Conservation (phyloP, 2,113 vertebrate species). For the Damaliscus lunatus region DNA sequence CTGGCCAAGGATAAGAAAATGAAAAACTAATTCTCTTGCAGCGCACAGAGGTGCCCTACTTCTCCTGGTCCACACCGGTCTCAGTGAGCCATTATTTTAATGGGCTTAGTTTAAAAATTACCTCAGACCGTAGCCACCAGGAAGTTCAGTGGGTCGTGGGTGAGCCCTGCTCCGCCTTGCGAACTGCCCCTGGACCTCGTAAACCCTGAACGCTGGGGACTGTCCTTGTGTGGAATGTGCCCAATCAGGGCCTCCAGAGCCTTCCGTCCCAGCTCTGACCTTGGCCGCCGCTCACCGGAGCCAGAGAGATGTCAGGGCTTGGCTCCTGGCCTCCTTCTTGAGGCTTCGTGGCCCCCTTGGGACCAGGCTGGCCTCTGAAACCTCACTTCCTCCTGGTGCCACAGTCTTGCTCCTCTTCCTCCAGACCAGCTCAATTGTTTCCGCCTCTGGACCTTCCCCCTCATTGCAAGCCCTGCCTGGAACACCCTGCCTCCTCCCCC, state of each 20-base stretch:
- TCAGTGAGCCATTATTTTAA: neutral
- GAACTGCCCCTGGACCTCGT: neutral
- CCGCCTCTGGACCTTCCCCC: no score
- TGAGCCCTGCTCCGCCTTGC: neutral
- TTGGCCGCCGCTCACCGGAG: neutral
- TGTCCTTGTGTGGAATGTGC: neutral
- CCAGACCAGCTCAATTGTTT: neutral
- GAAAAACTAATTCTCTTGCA: neutral
- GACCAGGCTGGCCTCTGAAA: neutral
- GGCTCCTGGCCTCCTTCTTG: neutral
- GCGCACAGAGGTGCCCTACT: neutral
- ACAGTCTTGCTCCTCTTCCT: neutral
- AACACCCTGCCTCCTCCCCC: neutral
- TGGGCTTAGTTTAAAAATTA: constrained; percentile 33
- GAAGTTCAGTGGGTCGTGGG: neutral
- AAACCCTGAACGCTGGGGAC: neutral
- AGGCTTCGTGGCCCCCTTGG: neutral
- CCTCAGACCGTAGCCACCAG: neutral
- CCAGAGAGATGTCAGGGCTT: neutral
- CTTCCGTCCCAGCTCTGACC: neutral
- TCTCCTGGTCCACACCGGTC: neutral
- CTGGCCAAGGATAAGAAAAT: neutral
- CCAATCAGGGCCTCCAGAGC: neutral
- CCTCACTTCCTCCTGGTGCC: neutral
- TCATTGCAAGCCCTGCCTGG: neutral